Evolutionary conservation across 2,888 invertebrate species (phyloP), one percentile per base, ranked within the genome.

Genomic region (Drosophila siamana): DNA sequence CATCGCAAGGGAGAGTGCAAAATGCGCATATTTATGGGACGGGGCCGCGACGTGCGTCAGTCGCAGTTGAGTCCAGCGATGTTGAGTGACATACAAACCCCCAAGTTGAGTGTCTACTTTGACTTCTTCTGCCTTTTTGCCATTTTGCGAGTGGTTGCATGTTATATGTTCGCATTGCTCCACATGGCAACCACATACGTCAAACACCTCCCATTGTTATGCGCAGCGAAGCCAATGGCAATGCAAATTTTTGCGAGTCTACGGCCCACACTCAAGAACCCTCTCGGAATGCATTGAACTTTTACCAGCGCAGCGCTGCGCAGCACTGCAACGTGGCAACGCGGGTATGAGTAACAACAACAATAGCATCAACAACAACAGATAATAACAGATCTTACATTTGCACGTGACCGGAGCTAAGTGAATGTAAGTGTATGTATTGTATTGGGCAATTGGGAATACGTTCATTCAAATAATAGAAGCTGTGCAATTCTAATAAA

Each of bases 211-310:
- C 59, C 65, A 74, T 82, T 82, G 79, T 70, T 67, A 87, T 85
- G 86, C 88, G 70, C 70, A 63, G 52, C 73, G 70, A 73, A 67
- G 57, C 73, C 64, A 76, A 85, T 78, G 75, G 68, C 65, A 73
- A 85, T 82, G 79, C 61, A 63, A 78, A 78, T 76, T 57, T 13
- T 41, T 38, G 36, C n/a, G 11, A 33, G 33, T 33, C 33, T 52
- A 60, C n/a, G 56, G 44, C 56, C 56, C 71, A 63, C 41, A 62
- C 63, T 52, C 55, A 75, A 55, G 60, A 69, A 67, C 61, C 65
- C 76, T 78, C 78, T 55, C 55, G 13, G 65, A 87, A 87, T 81
- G 83, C 82, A 79, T 85, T 82, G 82, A 82, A 82, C 88, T 62
- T 62, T 36, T 36, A 22, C 9, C 43, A 54, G 63, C 61, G 66